Evolutionary conservation across 1,140 invertebrate species (phyloP), one percentile per base, ranked within the genome.

Genomic region (Sminthurides bifidus): DNA sequence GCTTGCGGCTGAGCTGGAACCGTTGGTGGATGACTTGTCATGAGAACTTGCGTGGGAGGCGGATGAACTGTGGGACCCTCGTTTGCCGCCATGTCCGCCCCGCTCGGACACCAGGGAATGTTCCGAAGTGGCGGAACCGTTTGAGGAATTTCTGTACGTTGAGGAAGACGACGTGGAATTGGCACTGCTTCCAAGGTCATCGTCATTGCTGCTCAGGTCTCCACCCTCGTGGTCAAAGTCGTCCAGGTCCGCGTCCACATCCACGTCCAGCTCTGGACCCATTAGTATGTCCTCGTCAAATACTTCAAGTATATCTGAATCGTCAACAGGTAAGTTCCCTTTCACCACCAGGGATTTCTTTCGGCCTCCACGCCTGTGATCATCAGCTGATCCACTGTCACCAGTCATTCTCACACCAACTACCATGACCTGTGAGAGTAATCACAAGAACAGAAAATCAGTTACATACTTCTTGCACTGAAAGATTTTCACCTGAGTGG

Each of bases 221-320:
- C 31, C 53, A 1, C 37, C 58, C 5, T 61, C 59, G n/a, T 57
- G 48, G 21, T 61, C 59, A 23, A 54, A 55, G 46, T 58, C 60
- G 4, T 61, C 59, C 5, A 53, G 33, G 33, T 60, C 58, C 2
- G 49, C 27, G 29, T 60, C 61, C 46, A 54, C 58, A 37, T 49
- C 35, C 19, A 29, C 58, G 21, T 51, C 55, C 17, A 54, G 19
- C n/a, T 59, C 57, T 33, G 52, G 56, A 6, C 55, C 54, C 56
- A 64, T 58, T 2, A 60, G 52, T 44, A 64, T 64, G 31, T 64
- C 59, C 43, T 64, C 63, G 41, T 64, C 59, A 49, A 64, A 64
- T 38, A 64, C 40, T 27, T 61, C 59, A n/a, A 61, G 37, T 24
- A 56, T 52, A 19, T 61, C 37, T 23, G 55, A 41, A 19, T 58